Evolutionary conservation across 2,888 invertebrate species (phyloP), one percentile per base, ranked within the genome.

Genomic region (Philereme vetulata): DNA sequence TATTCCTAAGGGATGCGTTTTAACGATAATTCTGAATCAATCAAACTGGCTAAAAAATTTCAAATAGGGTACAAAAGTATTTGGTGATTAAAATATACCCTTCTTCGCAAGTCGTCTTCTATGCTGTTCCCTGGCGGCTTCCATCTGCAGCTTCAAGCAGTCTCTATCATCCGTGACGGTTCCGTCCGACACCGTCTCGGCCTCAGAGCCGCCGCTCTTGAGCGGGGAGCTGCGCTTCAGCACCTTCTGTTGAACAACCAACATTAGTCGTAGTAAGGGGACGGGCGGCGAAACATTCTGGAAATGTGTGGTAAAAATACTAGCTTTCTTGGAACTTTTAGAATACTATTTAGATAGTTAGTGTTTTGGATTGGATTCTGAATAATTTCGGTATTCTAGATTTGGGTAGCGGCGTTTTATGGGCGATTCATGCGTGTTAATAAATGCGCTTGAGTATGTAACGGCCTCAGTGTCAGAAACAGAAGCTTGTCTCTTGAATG

Each of bases 71-170:
- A 43, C 10, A 42, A 9, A 6, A n/a, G n/a, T n/a, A 1, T 40
- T 40, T 40, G 7, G 7, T 40, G 42, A n/a, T 42, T 42, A 8
- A 32, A n/a, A n/a, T 4, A 21, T 34, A 34, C 92, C 93, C 80
- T 92, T 92, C 74, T 92, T 92, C 3, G 93, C 92, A 0, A 93
- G 77, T 4, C 88, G 63, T 1, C 85, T 62, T 21, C 93, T 55
- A 51, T 93, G 92, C 72, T 85, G 83, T 65, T 93, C 92, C 46
- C 93, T 65, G 0, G 90, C 92, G 0, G 86, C 88, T 67, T 92
- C 92, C 93, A 93, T 93, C 72, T 92, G 89, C 60, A 92, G 76
- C 83, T 91, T 92, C 66, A 91, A 81, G 64, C 78, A 74, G 77
- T 90, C 89, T 0, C 85, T 68, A 55, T 85, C 86, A 65, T 78